Conservation (phyloP, 2,113 vertebrate species). For the Condylura cristata region DNA sequence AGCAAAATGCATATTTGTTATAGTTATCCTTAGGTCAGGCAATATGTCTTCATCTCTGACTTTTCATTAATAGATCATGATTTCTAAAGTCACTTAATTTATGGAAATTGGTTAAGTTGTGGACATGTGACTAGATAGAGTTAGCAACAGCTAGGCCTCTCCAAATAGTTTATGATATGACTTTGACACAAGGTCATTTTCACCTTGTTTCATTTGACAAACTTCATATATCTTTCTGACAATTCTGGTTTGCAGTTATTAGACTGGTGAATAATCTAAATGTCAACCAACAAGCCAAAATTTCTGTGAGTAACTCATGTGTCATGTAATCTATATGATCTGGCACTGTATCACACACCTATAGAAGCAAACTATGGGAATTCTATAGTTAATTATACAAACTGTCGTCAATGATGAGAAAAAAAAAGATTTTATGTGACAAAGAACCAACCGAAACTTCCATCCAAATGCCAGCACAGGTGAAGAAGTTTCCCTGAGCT, state of each 20-base stretch:
- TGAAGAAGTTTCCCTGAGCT: background rate
- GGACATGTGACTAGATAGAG: background rate
- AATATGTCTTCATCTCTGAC: background rate
- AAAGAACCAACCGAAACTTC: constrained; percentile 23
- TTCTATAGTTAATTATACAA: constrained; percentile 10
- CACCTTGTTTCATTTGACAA: background rate
- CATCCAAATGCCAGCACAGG: background rate
- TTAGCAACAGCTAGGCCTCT: background rate
- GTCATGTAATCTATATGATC: constrained; percentile 45
- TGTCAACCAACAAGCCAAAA: constrained; percentile 38
- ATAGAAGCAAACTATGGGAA: background rate
- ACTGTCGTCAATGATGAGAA: background rate
- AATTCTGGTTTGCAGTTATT: constrained; percentile 66
- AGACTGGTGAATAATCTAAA: constrained; percentile 44
- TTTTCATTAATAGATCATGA: background rate
- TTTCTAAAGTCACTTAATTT: constrained; percentile 1
- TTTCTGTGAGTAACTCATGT: constrained; percentile 41
- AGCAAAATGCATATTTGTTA: background rate
- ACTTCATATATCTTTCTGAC: constrained; percentile 54
- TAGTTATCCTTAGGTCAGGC: background rate
- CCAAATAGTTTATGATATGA: background rate
- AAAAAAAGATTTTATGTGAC: background rate
- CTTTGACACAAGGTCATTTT: background rate
- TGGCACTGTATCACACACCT: background rate
- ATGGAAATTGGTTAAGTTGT: background rate